Conservation (phyloP, 2,797 vertebrate genomes). For the Cirrhinus mrigala region DNA sequence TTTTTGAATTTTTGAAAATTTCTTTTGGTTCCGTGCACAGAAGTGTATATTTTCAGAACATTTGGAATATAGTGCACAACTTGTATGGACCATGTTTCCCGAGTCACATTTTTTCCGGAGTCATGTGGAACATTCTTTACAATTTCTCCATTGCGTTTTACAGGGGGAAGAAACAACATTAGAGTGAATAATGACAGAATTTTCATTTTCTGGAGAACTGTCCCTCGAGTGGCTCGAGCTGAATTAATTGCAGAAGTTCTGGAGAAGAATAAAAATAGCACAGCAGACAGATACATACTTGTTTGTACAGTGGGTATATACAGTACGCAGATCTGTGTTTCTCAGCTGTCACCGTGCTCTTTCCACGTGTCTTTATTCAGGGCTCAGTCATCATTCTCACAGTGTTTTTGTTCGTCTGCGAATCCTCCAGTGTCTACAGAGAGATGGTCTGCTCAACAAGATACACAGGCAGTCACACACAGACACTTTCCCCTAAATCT, state of each 20-base stretch:
- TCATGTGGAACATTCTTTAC: not conserved
- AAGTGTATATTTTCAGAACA: not conserved
- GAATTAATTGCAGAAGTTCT: constrained; percentile 13
- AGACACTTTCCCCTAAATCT: constrained; percentile 48
- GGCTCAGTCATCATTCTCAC: constrained; percentile 32
- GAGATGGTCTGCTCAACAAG: constrained; percentile 46
- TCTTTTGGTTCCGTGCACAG: not conserved
- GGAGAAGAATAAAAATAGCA: not conserved
- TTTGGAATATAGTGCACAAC: not conserved
- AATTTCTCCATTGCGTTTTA: not conserved
- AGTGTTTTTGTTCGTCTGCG: constrained; percentile 31
- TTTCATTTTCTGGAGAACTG: not conserved
- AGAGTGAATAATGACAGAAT: constrained; percentile 12
- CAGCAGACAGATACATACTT: not conserved
- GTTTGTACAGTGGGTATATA: not conserved
- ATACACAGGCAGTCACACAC: constrained; percentile 44
- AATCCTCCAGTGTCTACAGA: constrained; percentile 47
- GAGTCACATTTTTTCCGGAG: not conserved
- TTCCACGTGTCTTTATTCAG: constrained; percentile 41
- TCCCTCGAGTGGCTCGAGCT: not conserved
- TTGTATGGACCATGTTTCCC: not conserved
- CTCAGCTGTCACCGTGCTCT: constrained; percentile 13
- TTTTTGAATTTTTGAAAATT: too few relatives aligned
- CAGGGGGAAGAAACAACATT: not conserved
- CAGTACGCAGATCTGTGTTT: constrained; percentile 2